These are phyloP conservation scores for Odontocerum albicorne DNA, from an alignment of 2,888 invertebrate genomes.

Conservation along the genomic window DNA sequence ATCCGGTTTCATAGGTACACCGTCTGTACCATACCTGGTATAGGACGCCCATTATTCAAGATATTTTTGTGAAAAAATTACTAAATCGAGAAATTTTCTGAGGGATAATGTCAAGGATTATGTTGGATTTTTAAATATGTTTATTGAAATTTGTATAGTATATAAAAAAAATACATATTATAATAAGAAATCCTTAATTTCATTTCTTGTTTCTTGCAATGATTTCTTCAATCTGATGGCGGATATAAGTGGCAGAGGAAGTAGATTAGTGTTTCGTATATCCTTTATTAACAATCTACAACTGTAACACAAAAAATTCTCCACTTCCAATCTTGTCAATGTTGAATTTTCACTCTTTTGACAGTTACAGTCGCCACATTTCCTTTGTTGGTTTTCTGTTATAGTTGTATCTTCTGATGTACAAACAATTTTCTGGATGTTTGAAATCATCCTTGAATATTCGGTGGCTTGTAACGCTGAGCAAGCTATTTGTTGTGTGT, in stretches of 20 bases:
- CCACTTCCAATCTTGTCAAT: constrained; percentile 37
- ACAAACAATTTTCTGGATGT: neutral
- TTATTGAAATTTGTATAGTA: constrained; percentile 10
- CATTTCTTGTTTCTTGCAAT: constrained; percentile 41
- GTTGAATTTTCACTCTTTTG: constrained; percentile 20
- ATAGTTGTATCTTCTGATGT: neutral
- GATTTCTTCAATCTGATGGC: constrained; percentile 37
- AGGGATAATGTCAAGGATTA: too few species aligned
- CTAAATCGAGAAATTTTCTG: too few species aligned
- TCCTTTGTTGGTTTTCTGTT: neutral
- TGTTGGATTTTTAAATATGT: constrained; percentile 3
- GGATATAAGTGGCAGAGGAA: constrained; percentile 40
- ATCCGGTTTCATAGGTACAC: too few species aligned
- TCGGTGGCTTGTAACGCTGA: constrained; percentile 64
- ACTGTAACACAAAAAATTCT: constrained; percentile 45
- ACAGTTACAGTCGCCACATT: constrained; percentile 31
- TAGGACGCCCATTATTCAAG: too few species aligned
- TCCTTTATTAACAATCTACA: constrained; percentile 44
- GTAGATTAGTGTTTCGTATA: constrained; percentile 37
- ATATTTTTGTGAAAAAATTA: too few species aligned
- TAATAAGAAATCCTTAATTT: constrained; percentile 45
- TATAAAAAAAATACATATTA: constrained; percentile 30
- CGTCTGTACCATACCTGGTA: too few species aligned
- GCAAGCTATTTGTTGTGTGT: constrained; percentile 45
- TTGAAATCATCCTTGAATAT: constrained; percentile 57